These are phyloP conservation scores for Callopanchax toddi DNA, from an alignment of 2,113 vertebrate genomes.

Conservation along the genomic window DNA sequence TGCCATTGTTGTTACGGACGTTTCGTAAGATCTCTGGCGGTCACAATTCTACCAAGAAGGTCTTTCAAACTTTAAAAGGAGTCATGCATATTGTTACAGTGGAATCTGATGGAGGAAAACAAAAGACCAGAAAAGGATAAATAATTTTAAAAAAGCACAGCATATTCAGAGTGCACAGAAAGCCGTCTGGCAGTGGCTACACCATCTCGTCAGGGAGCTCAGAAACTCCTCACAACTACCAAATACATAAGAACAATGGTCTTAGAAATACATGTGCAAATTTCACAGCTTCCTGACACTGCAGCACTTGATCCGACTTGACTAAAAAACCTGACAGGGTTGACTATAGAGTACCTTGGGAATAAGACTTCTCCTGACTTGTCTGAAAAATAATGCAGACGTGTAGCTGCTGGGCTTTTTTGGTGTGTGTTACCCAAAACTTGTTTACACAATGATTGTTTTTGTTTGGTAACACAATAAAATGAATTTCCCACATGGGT, in stretches of 20 bases:
- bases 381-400: constrained; percentile 47
- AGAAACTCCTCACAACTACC: constrained; percentile 3
- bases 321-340: constrained; percentile 38
- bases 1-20: no score
- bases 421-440: constrained; percentile 46
- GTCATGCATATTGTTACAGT: no score
- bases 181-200: no score
- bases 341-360: constrained; percentile 45
- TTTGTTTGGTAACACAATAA: constrained; percentile 49
- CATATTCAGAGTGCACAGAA: no score
- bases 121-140: no score
- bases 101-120: no score
- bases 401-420: constrained; percentile 51
- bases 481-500: constrained; percentile 50
- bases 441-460: constrained; percentile 56
- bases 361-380: constrained; percentile 63
- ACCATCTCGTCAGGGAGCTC: no score
- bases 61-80: no score
- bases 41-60: no score
- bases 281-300: constrained; percentile 26
- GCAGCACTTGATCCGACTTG: constrained; percentile 27
- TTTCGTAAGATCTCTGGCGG: no score
- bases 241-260: constrained; percentile 10
- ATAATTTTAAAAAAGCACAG: no score
- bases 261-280: constrained; percentile 5